Evolutionary conservation across 2,113 vertebrate genomes (phyloP), one percentile per base, ranked within the genome.

Genomic region (Empidonax alnorum): DNA sequence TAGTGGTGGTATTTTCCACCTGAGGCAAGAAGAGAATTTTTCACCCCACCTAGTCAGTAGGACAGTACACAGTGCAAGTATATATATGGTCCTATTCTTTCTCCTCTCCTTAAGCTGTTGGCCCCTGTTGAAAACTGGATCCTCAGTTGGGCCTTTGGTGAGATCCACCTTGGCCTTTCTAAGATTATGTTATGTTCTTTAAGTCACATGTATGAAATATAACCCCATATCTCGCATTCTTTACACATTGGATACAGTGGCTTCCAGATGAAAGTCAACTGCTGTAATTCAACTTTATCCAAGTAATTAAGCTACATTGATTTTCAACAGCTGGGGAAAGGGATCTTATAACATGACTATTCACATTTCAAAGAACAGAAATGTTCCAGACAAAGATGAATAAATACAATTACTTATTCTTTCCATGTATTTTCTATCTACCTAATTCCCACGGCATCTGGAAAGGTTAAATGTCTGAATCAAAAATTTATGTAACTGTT

Each of bases 321-420:
- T 72, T 90, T 92, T 93, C 41, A 88, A 78, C 95, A 96, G 72
- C 76, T 86, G 87, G n/a, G 61, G 28, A 84, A 61, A 93, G 61
- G 8, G 33, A 41, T 41, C 31, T 22, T 72, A 69, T 84, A 82
- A 61, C 14, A n/a, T 1, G 1, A 58, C 25, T 28, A 52, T 49
- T 52, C 69, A 33, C 35, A 53, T 69, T 90, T 84, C 52, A 87
- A 65, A 86, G 20, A 33, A 61, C 0, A 91, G 59, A 65, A 67
- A 7, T 46, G 52, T 77, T 7, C 19, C 23, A 73, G 39, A 49
- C 30, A 75, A 76, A 90, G 16, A 81, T 7, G 16, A 84, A 65
- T 33, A 92, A 84, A 84, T 65, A n/a, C 3, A n/a, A 20, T 42
- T 69, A 71, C 39, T 88, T 71, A 39, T 78, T 66, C 27, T 73